Percentiles rank a stretch among this genome's conserved stretches.
These are phyloP conservation scores for Hestina assimilis DNA, from an alignment of 1,140 invertebrate genomes.

Conservation along the genomic window DNA sequence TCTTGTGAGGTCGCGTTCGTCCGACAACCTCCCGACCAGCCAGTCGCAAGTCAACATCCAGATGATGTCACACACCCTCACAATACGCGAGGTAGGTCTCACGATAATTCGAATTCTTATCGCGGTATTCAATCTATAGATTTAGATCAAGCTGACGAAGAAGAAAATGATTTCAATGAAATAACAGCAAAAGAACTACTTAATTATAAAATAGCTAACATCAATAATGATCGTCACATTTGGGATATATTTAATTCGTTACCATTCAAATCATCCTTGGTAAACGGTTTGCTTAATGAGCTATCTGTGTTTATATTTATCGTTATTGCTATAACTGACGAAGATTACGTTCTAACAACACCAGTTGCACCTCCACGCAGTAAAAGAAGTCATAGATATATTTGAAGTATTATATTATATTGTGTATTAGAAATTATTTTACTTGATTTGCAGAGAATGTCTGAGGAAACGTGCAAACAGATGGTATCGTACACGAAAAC, in stretches of 20 bases:
- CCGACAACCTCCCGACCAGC: conserved; percentile 92
- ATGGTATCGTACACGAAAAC: conserved; percentile 85
- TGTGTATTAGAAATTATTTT: conserved; percentile 64
- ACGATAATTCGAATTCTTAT: background rate
- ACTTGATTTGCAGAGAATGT: conserved; percentile 88
- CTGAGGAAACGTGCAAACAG: conserved; percentile 89
- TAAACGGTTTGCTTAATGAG: conserved; percentile 19
- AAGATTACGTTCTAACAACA: conserved; percentile 33
- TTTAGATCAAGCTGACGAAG: background rate
- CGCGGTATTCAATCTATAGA: background rate
- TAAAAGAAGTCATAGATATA: conserved; percentile 31
- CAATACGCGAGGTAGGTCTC: conserved; percentile 89
- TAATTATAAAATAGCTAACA: background rate
- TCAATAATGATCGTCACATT: background rate
- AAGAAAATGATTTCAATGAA: background rate
- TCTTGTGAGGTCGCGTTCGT: conserved; percentile 87
- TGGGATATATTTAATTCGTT: background rate
- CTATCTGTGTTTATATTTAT: conserved; percentile 12
- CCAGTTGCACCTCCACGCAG: conserved; percentile 30
- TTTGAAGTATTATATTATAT: conserved; percentile 33
- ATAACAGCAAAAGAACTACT: background rate
- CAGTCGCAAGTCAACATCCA: conserved; percentile 95
- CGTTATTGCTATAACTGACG: conserved; percentile 31
- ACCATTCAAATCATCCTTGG: background rate
- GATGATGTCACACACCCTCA: conserved; percentile 95